Conservation (phyloP, 2,797 vertebrate species). For the Otolemur crassicaudatus region DNA sequence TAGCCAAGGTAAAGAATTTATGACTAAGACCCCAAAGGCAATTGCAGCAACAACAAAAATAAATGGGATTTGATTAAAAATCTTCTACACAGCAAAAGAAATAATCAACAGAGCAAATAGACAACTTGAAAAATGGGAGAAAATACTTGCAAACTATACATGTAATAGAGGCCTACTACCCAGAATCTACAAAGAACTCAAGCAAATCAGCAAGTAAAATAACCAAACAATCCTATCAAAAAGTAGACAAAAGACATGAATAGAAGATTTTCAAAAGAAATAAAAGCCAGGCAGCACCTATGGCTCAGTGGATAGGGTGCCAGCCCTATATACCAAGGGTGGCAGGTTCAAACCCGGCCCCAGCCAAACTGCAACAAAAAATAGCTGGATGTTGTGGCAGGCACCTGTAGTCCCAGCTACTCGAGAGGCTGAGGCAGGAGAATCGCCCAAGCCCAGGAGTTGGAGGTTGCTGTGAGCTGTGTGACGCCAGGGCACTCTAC, state of each 20-base stretch:
- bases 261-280: background rate
- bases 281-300: too few relatives aligned
- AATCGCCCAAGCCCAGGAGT: too few relatives aligned
- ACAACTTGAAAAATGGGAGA: background rate
- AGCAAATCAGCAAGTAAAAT: background rate
- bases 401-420: too few relatives aligned
- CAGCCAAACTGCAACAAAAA: too few relatives aligned
- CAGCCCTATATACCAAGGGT: too few relatives aligned
- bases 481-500: too few relatives aligned
- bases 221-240: background rate
- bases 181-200: background rate
- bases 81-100: background rate
- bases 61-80: background rate
- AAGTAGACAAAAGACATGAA: background rate
- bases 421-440: too few relatives aligned
- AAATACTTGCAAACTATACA: background rate
- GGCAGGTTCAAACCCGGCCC: too few relatives aligned
- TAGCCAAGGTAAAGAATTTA: background rate
- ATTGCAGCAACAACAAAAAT: background rate
- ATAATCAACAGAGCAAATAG: background rate
- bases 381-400: too few relatives aligned
- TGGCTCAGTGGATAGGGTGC: too few relatives aligned
- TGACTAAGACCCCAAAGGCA: background rate
- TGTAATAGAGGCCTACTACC: background rate
- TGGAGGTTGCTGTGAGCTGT: too few relatives aligned